These are phyloP conservation scores for Onychomys arenicola DNA, from an alignment of 2,797 vertebrate genomes.

Conservation along the genomic window DNA sequence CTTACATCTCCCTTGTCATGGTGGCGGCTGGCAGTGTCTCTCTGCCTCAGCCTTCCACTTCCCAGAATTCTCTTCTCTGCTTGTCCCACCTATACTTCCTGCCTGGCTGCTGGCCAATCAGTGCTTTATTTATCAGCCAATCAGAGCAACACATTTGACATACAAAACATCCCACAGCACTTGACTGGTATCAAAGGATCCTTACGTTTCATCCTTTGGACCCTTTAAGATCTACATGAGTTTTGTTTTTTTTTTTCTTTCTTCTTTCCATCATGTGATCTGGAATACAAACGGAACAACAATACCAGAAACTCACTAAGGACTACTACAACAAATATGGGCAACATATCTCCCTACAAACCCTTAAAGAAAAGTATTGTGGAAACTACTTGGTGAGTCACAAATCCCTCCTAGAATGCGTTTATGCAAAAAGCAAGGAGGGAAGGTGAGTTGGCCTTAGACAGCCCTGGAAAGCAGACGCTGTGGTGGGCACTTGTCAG, in stretches of 20 bases:
- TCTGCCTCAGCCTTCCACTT: no score
- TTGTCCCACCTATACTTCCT: no score
- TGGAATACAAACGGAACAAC: not conserved
- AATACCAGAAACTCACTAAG: not conserved
- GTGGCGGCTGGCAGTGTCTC: no score
- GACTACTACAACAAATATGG: not conserved
- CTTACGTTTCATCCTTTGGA: not conserved
- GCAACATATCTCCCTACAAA: not conserved
- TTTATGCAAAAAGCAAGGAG: not conserved
- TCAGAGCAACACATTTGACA: no score
- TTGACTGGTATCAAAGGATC: not conserved
- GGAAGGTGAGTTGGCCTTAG: not conserved
- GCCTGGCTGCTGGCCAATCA: no score
- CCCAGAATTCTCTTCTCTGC: no score
- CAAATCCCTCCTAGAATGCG: not conserved
- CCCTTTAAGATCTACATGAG: not conserved
- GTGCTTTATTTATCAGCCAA: no score
- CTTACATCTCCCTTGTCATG: no score
- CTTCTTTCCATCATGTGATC: not conserved
- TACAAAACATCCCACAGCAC: no score
- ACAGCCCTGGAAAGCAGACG: not conserved
- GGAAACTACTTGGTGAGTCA: not conserved
- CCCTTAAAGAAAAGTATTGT: not conserved
- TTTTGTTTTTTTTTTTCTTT: not conserved
- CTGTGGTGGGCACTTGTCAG: not conserved